Conservation (phyloP, 2,797 vertebrate species). For the Crocidura indochinensis region DNA sequence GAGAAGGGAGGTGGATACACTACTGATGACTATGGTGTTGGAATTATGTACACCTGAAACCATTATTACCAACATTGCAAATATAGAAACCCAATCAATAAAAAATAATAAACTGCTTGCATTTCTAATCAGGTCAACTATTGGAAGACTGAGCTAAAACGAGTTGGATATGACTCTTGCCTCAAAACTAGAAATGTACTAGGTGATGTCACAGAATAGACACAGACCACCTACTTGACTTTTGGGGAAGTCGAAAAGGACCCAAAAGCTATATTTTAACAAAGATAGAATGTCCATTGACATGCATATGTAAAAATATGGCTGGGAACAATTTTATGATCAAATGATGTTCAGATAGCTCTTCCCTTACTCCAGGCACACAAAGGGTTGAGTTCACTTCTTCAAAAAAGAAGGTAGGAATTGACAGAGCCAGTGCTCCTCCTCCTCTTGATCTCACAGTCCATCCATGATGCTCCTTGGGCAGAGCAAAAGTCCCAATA, state of each 20-base stretch:
- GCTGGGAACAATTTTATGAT: conserved; percentile 23
- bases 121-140: not conserved
- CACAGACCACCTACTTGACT: not conserved
- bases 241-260: not conserved
- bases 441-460: not conserved
- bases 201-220: conserved; percentile 46
- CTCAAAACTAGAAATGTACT: not conserved
- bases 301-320: conserved; percentile 1
- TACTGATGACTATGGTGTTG: no score
- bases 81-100: no score
- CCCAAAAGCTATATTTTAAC: not conserved
- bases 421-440: not conserved
- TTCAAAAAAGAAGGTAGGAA: not conserved
- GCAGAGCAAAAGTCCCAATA: not conserved
- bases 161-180: not conserved
- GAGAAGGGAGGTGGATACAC: no score
- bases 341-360: not conserved
- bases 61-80: no score
- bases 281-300: not conserved
- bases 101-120: not conserved
- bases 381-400: not conserved
- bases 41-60: no score
- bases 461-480: not conserved
- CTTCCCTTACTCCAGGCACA: not conserved
- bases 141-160: not conserved